phyloP scores from a whole-genome alignment of 2,888 invertebrate species.

The Selenia dentaria region DNA sequence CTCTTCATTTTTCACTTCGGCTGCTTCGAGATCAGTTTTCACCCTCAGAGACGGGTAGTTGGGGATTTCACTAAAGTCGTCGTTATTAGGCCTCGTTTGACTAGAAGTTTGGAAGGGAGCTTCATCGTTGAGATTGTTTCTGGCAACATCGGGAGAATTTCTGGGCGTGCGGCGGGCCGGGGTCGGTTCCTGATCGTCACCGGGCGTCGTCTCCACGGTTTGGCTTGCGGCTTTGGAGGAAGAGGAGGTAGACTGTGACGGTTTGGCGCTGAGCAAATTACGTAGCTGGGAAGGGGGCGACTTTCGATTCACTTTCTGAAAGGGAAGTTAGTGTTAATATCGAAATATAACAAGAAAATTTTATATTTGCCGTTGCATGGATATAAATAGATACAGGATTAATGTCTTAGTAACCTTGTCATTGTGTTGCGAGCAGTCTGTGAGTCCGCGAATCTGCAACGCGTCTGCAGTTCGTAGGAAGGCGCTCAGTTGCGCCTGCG shows the following conservation, averaged over 20 bases:
- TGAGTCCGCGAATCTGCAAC: constrained; percentile 90
- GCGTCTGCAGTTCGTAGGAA: constrained; percentile 92
- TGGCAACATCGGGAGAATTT: constrained; percentile 83
- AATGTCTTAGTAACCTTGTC: constrained; percentile 72
- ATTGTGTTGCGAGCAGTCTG: constrained; percentile 86
- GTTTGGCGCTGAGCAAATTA: constrained; percentile 83
- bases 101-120: constrained; percentile 83
- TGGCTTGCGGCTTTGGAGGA: constrained; percentile 84
- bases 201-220: constrained; percentile 77
- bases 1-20: constrained; percentile 79
- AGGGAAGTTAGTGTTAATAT: constrained; percentile 25
- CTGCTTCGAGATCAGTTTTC: constrained; percentile 83
- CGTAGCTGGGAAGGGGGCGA: constrained; percentile 83
- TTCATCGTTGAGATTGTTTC: constrained; percentile 83
- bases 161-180: constrained; percentile 74
- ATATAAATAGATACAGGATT: too few relatives aligned
- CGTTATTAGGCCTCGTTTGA: constrained; percentile 84
- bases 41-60: constrained; percentile 79
- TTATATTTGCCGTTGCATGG: too few relatives aligned
- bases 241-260: constrained; percentile 79
- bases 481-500: constrained; percentile 90
- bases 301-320: constrained; percentile 81
- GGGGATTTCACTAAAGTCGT: constrained; percentile 80
- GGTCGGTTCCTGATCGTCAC: constrained; percentile 76
- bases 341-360: too few relatives aligned